phyloP scores from a whole-genome alignment of 1,140 invertebrate species.

The Scaptomyza montana region DNA sequence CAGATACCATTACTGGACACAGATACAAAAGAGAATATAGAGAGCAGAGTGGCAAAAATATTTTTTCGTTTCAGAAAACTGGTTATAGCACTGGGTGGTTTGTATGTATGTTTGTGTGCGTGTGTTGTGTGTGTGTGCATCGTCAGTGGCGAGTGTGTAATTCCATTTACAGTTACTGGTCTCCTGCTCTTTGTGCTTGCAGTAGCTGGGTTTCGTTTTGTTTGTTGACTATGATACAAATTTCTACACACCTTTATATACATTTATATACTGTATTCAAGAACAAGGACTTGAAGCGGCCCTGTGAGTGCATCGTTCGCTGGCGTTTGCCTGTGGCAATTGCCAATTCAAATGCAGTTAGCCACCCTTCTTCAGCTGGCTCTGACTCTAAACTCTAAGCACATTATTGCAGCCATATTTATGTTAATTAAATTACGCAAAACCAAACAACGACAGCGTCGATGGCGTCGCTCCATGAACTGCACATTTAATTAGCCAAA shows the following conservation, averaged over 20 bases:
- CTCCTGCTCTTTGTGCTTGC: background rate
- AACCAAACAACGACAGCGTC: background rate
- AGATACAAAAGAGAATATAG: slow-evolving; percentile 23
- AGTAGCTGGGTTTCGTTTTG: background rate
- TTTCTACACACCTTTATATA: background rate
- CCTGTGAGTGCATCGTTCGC: background rate
- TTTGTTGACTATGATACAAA: background rate
- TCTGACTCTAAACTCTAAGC: background rate
- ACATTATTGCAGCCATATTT: slow-evolving; percentile 37
- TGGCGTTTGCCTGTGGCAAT: slow-evolving; percentile 44
- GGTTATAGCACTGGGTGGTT: background rate
- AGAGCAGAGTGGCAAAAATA: slow-evolving; percentile 7
- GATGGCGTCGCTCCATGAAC: slow-evolving; percentile 5
- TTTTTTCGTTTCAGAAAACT: background rate
- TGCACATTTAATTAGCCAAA: slow-evolving; percentile 23
- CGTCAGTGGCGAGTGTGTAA: background rate
- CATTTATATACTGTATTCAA: slow-evolving; percentile 4
- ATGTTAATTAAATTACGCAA: slow-evolving; percentile 32
- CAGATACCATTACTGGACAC: background rate
- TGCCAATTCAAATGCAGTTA: slow-evolving; percentile 53
- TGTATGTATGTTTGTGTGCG: background rate
- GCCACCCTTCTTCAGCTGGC: slow-evolving; percentile 5
- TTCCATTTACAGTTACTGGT: slow-evolving; percentile 12
- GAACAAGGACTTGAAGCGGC: background rate
- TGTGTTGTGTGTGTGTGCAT: background rate